A percentile compares a stretch with the other conserved stretches of the same genome.
These are phyloP conservation scores for Drosophila pseudotakahashii DNA, from an alignment of 2,888 invertebrate species.

Conservation along the genomic window DNA sequence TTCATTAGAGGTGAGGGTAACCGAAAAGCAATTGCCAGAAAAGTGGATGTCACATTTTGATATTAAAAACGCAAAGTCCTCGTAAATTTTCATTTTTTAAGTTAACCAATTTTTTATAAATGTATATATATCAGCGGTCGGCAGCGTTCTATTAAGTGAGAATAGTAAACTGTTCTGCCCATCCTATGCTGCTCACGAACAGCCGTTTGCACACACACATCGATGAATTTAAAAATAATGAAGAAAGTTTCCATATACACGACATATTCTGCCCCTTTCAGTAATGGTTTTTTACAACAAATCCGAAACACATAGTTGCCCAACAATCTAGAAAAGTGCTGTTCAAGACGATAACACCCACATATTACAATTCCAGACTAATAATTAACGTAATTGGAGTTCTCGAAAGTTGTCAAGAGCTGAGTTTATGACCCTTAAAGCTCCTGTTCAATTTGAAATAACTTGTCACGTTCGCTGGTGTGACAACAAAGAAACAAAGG, in stretches of 20 bases:
- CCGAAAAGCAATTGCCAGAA: slow-evolving; percentile 6
- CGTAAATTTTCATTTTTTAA: too few relatives aligned
- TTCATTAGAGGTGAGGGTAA: slow-evolving; percentile 10
- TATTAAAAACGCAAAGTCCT: too few relatives aligned
- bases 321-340: neutral
- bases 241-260: too few relatives aligned
- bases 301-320: neutral
- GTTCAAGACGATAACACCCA: neutral
- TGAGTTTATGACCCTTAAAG: slow-evolving; percentile 32
- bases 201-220: too few relatives aligned
- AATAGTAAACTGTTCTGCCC: too few relatives aligned
- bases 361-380: slow-evolving; percentile 13
- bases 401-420: slow-evolving; percentile 28
- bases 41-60: slow-evolving; percentile 6
- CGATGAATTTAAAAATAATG: too few relatives aligned
- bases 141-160: too few relatives aligned
- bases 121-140: too few relatives aligned
- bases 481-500: slow-evolving; percentile 15
- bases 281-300: neutral
- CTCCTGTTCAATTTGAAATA: slow-evolving; percentile 21
- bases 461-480: slow-evolving; percentile 25
- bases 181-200: too few relatives aligned
- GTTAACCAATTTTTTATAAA: too few relatives aligned
- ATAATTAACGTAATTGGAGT: slow-evolving; percentile 40
- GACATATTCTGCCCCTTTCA: too few relatives aligned